Conservation (phyloP, 92 coral and sea anemone genomes). For the Porites evermanni region DNA sequence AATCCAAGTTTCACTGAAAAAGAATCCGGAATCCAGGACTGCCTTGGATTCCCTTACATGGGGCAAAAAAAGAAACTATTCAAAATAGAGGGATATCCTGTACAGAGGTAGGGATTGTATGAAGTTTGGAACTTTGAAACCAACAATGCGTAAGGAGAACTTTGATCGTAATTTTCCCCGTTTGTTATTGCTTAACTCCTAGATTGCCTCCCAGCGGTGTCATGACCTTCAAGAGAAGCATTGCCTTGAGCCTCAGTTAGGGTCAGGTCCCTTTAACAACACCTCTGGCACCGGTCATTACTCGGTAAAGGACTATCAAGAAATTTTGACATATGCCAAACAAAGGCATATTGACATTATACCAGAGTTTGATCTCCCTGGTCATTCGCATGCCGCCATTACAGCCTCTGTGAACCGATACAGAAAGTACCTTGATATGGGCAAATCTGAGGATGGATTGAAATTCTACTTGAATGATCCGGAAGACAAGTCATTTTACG, state of each 20-base stretch:
- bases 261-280: slow-evolving; percentile 80
- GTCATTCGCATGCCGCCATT: slow-evolving; percentile 87
- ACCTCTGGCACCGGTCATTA: slow-evolving; percentile 76
- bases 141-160: background rate
- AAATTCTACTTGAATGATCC: slow-evolving; percentile 69
- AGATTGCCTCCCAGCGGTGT: slow-evolving; percentile 81
- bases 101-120: too few species aligned
- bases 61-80: too few species aligned
- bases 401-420: slow-evolving; percentile 77
- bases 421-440: slow-evolving; percentile 28
- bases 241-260: slow-evolving; percentile 83
- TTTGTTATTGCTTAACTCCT: background rate
- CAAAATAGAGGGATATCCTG: too few species aligned
- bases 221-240: slow-evolving; percentile 71
- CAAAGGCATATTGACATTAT: slow-evolving; percentile 69
- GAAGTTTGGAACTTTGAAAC: too few species aligned
- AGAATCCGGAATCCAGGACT: too few species aligned
- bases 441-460: slow-evolving; percentile 44
- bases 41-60: too few species aligned
- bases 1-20: too few species aligned
- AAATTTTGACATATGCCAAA: slow-evolving; percentile 71
- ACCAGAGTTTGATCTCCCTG: slow-evolving; percentile 93
- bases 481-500: slow-evolving; percentile 63
- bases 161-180: background rate
- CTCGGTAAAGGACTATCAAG: slow-evolving; percentile 69